Evolutionary conservation across 2,113 vertebrate genomes (phyloP).

Genomic region (Rhinolophus ferrumequinum): DNA sequence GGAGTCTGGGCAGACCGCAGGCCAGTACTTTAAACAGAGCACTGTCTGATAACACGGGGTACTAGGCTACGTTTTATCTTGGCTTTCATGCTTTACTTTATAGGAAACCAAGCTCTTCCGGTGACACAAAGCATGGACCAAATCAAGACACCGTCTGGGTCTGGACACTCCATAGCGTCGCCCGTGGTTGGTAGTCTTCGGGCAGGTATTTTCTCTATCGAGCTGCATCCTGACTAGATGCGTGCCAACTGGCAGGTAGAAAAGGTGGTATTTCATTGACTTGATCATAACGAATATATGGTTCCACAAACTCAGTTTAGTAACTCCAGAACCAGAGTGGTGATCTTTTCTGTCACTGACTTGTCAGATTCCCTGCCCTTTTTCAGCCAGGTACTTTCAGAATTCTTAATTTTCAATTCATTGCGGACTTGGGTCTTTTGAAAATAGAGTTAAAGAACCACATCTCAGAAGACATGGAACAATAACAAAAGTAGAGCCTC

Average conservation of each 20-base stretch:
- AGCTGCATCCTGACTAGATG: neutral
- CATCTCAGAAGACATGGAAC: neutral
- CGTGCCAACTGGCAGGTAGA: neutral
- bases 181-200: neutral
- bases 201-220: neutral
- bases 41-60: neutral
- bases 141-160: constrained; percentile 47
- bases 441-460: neutral
- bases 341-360: neutral
- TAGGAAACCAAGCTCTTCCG: constrained; percentile 66
- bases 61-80: constrained; percentile 60
- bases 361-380: neutral
- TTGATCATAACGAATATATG: neutral
- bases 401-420: neutral
- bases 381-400: neutral
- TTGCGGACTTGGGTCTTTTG: neutral
- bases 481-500: neutral
- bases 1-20: constrained; percentile 45
- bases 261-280: neutral
- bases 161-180: neutral
- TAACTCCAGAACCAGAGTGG: neutral
- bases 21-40: constrained; percentile 55
- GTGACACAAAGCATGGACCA: constrained; percentile 26
- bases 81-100: constrained; percentile 49
- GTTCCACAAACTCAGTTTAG: neutral